A percentile compares a stretch with the other conserved stretches of the same genome.
Evolutionary conservation across 2,113 vertebrate genomes (phyloP).

Genomic region (Melierax canorus): DNA sequence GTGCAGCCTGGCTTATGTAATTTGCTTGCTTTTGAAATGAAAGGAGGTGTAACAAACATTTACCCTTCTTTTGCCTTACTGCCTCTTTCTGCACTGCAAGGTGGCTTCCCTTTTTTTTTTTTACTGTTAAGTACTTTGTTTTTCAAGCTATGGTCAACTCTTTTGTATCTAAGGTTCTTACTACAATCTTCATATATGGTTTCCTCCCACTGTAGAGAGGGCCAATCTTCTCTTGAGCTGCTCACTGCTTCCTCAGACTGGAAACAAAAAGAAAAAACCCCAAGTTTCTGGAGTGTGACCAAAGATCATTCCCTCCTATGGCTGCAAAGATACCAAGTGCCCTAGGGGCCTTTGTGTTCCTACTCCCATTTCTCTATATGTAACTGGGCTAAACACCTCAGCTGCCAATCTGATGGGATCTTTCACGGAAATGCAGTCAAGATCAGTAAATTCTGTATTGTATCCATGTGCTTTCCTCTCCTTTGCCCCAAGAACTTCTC

Average conservation of each 20-base stretch:
- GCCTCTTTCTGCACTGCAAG: not conserved
- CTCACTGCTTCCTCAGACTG: not conserved
- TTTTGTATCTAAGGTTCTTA: not conserved
- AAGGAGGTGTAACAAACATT: not conserved
- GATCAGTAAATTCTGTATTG: not conserved
- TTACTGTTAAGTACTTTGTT: not conserved
- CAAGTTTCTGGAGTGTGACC: not conserved
- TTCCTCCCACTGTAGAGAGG: not conserved
- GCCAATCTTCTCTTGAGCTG: not conserved
- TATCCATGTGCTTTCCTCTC: not conserved
- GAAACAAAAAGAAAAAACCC: not conserved
- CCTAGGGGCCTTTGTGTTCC: not conserved
- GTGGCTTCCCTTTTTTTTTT: not conserved
- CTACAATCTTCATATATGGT: not conserved
- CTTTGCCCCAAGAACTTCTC: not conserved
- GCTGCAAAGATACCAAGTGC: not conserved
- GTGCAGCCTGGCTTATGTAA: not conserved
- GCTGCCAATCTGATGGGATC: not conserved
- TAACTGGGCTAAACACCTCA: not conserved
- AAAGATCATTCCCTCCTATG: not conserved
- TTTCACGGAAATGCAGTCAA: not conserved
- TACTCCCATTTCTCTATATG: not conserved
- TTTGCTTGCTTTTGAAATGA: fast-evolving
- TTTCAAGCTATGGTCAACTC: not conserved
- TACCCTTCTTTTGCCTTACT: not conserved